Evolutionary conservation across 1,140 invertebrate species (phyloP).

Genomic region (Copidosoma floridanum): DNA sequence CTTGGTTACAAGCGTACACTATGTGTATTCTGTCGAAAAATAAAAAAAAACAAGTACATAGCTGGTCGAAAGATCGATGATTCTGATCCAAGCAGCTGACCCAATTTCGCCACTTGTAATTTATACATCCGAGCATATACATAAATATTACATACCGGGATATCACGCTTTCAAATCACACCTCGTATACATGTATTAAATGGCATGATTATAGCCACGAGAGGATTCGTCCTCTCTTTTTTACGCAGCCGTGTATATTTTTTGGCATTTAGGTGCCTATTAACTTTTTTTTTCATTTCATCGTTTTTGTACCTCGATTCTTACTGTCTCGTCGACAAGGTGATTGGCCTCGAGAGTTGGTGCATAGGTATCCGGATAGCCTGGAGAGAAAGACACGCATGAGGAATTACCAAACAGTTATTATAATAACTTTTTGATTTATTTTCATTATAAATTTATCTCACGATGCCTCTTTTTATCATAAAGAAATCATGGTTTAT

Average conservation of each 20-base stretch:
- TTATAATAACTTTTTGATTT: too few species aligned
- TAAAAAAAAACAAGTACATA: too few species aligned
- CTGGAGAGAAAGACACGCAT: too few species aligned
- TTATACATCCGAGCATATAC: background rate
- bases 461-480: too few species aligned
- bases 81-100: slow-evolving; percentile 35
- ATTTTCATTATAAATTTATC: too few species aligned
- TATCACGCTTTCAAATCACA: slow-evolving; percentile 43
- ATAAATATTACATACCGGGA: too few species aligned
- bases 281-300: background rate
- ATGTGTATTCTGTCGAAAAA: too few species aligned
- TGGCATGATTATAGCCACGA: background rate
- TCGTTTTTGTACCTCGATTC: background rate
- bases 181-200: background rate
- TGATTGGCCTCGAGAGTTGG: too few species aligned
- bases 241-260: background rate
- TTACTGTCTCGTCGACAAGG: too few species aligned
- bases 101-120: slow-evolving; percentile 38
- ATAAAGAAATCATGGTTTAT: too few species aligned
- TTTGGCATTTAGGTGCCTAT: background rate
- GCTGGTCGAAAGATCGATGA: slow-evolving; percentile 41
- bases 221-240: background rate
- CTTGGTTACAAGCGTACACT: background rate
- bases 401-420: too few species aligned
- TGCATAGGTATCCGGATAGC: too few species aligned